Evolutionary conservation across 2,888 invertebrate species (phyloP), one percentile per base, ranked within the genome.

Genomic region (Parnassius glacialis): DNA sequence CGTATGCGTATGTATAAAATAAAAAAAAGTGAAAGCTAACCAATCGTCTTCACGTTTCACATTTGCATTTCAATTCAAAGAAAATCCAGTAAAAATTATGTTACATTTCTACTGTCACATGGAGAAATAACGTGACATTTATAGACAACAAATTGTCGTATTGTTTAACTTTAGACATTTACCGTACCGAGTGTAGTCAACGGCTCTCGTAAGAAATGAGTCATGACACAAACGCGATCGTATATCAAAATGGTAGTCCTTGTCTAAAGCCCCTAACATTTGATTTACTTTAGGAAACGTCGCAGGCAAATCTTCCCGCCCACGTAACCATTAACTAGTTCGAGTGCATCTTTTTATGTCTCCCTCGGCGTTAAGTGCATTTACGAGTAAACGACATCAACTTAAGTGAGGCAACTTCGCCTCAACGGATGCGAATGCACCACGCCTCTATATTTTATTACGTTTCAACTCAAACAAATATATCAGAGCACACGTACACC

Each of bases 331-430:
- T 88, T 86, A 87, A 84, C 83, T 83, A 84, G 81, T 81, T 81
- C 81, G 83, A 80, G 80, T 80, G 80, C 85, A 85, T 87, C 85
- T 85, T 86, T 88, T 87, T 87, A 85, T 81, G 80, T 84, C 82
- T 83, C 81, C 73, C 78, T 75, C 78, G 71, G 76, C 79, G 81
- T 80, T 90, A 88, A 89, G 89, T 89, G 89, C 87, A 85, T 88
- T 88, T 84, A 82, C 86, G 81, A 84, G 86, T 86, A 83, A 78
- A 81, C 80, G 83, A 80, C 82, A 82, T 79, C 78, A 78, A 78
- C 77, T 65, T 63, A 67, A 66, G 69, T 65, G 70, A 65, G 62
- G 67, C 70, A 66, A 73, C 73, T 74, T 72, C 71, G 71, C 65
- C 68, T 70, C 70, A 68, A 71, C 78, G 79, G 81, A 82, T 79